Conservation (phyloP, 2,797 vertebrate species). For the Phataginus tetradactyla region DNA sequence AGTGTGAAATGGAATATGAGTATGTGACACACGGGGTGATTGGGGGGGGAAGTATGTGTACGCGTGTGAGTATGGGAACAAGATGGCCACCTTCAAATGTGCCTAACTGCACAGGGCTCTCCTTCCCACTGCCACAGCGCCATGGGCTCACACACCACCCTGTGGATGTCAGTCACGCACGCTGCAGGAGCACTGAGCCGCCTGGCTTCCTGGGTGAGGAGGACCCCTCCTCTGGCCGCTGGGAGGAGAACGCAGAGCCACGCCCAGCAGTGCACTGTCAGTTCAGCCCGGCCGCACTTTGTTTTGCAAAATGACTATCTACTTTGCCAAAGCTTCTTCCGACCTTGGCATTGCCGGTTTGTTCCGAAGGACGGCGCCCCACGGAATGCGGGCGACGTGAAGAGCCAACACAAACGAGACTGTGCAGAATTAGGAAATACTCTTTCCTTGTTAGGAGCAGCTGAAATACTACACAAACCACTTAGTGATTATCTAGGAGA, state of each 20-base stretch:
- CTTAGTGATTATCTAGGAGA: not conserved
- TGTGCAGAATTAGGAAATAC: not conserved
- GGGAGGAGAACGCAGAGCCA: not conserved
- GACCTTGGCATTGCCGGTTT: not conserved
- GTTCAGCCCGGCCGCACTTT: not conserved
- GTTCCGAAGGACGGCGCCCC: not conserved
- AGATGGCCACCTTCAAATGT: accelerated
- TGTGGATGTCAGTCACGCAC: accelerated
- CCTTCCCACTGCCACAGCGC: accelerated
- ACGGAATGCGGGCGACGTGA: not conserved
- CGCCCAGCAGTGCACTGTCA: not conserved
- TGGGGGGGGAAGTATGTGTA: not conserved
- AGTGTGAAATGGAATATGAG: not conserved
- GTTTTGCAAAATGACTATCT: constrained; percentile 48
- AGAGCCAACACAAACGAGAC: not conserved
- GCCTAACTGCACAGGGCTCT: not conserved
- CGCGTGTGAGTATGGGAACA: not conserved
- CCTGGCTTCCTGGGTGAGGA: not conserved
- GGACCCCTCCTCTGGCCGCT: not conserved
- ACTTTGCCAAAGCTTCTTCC: not conserved
- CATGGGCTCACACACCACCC: accelerated
- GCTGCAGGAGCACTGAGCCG: not conserved
- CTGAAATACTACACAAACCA: constrained; percentile 33
- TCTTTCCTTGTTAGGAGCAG: not conserved
- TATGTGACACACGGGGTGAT: accelerated